phyloP scores from a whole-genome alignment of 2,888 invertebrate species.

The Drosophila colorata region DNA sequence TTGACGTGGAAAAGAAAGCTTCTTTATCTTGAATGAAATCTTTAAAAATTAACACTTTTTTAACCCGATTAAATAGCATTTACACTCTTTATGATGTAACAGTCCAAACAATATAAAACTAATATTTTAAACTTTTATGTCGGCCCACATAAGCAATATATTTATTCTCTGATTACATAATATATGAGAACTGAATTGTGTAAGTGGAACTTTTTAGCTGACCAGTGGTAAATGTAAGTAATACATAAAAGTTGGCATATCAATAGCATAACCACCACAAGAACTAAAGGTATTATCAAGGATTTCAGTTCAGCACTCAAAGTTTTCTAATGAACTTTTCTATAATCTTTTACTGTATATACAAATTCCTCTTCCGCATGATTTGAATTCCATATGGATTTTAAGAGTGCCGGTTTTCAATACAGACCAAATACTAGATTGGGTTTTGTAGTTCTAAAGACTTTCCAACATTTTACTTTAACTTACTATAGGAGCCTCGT shows the following conservation, averaged over 20 bases:
- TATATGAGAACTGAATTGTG: neutral
- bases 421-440: constrained; percentile 5
- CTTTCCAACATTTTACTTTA: neutral
- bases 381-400: constrained; percentile 17
- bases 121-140: constrained; percentile 3
- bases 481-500: constrained; percentile 15
- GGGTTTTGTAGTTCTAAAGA: neutral
- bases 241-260: constrained; percentile 7
- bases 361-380: constrained; percentile 27
- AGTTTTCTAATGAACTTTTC: neutral
- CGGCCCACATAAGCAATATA: constrained; percentile 8
- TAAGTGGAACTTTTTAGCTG: constrained; percentile 22
- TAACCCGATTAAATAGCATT: constrained; percentile 8
- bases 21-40: constrained; percentile 1
- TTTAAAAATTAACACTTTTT: constrained; percentile 1
- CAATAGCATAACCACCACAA: constrained; percentile 5
- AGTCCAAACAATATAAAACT: neutral
- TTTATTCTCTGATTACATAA: constrained; percentile 3
- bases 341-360: constrained; percentile 24
- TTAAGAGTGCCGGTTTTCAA: constrained; percentile 14
- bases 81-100: constrained; percentile 1
- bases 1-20: constrained; percentile 20
- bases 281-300: constrained; percentile 10
- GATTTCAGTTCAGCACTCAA: constrained; percentile 6
- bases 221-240: constrained; percentile 41